phyloP scores from a whole-genome alignment of 2,888 invertebrate genomes.

The Icerya purchasi region DNA sequence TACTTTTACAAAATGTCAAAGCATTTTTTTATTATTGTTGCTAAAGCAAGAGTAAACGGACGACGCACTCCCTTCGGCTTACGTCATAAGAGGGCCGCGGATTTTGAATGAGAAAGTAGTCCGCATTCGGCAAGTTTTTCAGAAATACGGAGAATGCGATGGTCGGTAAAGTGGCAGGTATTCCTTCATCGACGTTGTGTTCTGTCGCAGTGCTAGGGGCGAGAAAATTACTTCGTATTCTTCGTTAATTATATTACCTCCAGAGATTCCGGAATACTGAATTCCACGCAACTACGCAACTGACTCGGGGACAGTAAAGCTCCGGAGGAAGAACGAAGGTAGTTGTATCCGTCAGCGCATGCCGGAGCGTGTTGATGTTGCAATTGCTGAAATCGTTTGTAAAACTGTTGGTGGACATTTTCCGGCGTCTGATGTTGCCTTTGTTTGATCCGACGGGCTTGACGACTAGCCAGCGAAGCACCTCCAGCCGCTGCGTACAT shows the following conservation, averaged over 20 bases:
- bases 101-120: too few species aligned
- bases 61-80: too few species aligned
- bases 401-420: constrained; percentile 28
- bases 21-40: too few species aligned
- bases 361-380: constrained; percentile 35
- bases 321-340: constrained; percentile 22
- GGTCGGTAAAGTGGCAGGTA: background rate
- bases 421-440: constrained; percentile 20
- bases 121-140: too few species aligned
- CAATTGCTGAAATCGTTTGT: constrained; percentile 36
- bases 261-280: background rate
- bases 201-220: too few species aligned
- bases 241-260: too few species aligned
- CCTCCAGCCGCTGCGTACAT: constrained; percentile 83
- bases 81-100: too few species aligned
- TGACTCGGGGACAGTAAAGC: constrained; percentile 24
- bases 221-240: background rate
- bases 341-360: constrained; percentile 21
- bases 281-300: constrained; percentile 18
- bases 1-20: too few species aligned
- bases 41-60: too few species aligned
- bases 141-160: too few species aligned
- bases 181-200: too few species aligned
- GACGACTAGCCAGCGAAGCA: constrained; percentile 64
- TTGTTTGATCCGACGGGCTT: constrained; percentile 32